phyloP scores from a whole-genome alignment of 2,888 invertebrate species.

The Mesorhabditis sp. region DNA sequence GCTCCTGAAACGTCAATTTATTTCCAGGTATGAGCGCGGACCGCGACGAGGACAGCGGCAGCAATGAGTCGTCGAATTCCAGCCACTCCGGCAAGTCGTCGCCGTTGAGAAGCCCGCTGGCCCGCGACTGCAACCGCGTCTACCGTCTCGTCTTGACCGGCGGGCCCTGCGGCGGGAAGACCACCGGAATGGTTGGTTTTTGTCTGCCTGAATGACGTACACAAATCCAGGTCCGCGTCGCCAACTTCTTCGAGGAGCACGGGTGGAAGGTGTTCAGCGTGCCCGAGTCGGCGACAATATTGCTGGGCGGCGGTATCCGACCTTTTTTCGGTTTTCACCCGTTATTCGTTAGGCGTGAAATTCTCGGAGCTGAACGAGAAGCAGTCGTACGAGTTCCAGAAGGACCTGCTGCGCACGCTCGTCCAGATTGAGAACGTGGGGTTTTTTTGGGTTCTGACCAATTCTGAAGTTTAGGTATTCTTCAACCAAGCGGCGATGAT shows the following conservation, averaged over 20 bases:
- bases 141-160: slow-evolving; percentile 53
- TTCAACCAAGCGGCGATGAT: slow-evolving; percentile 51
- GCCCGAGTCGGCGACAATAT: slow-evolving; percentile 96
- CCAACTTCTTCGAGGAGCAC: slow-evolving; percentile 82
- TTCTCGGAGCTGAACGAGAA: slow-evolving; percentile 76
- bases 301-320: slow-evolving; percentile 67
- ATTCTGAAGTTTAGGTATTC: slow-evolving; percentile 36
- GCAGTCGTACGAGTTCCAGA: slow-evolving; percentile 89
- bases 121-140: slow-evolving; percentile 7
- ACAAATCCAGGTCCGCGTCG: neutral
- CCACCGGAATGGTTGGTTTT: slow-evolving; percentile 45
- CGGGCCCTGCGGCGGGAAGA: slow-evolving; percentile 57
- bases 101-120: too few relatives aligned
- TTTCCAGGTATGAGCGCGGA: too few relatives aligned
- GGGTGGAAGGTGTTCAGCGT: slow-evolving; percentile 92
- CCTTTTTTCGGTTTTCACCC: too few relatives aligned
- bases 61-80: too few relatives aligned
- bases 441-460: neutral
- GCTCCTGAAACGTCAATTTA: too few relatives aligned
- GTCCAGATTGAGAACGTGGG: slow-evolving; percentile 49
- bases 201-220: too few relatives aligned
- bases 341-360: neutral
- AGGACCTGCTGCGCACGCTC: slow-evolving; percentile 89
- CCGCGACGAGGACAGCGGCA: too few relatives aligned
- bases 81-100: too few relatives aligned